Conservation (phyloP, 2,113 vertebrate genomes). For the Sinocyclocheilus grahami region DNA sequence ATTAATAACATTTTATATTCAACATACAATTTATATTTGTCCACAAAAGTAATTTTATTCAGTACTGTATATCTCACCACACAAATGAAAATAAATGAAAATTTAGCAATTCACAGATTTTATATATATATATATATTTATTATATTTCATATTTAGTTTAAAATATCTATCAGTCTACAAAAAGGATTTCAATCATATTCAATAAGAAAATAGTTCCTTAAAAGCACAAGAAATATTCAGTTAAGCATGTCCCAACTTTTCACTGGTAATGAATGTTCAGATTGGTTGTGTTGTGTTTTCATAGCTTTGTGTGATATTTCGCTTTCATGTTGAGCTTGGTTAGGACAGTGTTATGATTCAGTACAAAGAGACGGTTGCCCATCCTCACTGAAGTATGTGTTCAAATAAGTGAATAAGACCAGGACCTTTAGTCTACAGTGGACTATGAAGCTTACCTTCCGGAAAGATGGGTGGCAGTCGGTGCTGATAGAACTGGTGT, state of each 20-base stretch:
- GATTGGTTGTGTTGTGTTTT: neutral
- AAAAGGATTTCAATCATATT: neutral
- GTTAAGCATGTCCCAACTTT: neutral
- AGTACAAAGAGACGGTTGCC: neutral
- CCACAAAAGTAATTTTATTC: neutral
- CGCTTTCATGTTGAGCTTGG: neutral
- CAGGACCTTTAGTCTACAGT: neutral
- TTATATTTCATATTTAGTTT: neutral
- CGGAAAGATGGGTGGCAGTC: conserved; percentile 82
- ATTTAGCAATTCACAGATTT: too few species aligned
- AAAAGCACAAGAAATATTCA: neutral
- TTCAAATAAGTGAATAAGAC: neutral
- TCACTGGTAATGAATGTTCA: neutral
- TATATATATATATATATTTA: neutral
- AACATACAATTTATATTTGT: neutral
- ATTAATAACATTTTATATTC: neutral
- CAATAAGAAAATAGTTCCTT: neutral
- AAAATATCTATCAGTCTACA: neutral
- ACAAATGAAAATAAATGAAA: neutral
- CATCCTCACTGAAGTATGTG: neutral
- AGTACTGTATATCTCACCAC: neutral
- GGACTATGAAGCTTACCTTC: conserved; percentile 76
- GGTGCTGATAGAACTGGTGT: conserved; percentile 83
- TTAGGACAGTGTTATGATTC: conserved; percentile 1
- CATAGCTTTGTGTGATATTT: conserved; percentile 15